phyloP scores from a whole-genome alignment of 1,140 invertebrate genomes.

The Ylistrum balloti region DNA sequence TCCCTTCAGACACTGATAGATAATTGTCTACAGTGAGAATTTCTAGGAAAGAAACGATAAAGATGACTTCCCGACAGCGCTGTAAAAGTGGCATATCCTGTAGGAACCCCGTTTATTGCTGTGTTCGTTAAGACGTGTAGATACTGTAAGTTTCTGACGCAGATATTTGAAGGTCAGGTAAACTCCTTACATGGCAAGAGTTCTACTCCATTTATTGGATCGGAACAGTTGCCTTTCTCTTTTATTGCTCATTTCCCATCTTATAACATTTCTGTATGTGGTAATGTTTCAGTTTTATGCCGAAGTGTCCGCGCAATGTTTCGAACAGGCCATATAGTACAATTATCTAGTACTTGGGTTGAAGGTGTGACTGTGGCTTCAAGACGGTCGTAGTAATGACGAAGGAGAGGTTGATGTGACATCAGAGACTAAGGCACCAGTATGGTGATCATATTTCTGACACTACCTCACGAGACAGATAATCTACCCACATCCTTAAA shows the following conservation, averaged over 20 bases:
- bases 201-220: neutral
- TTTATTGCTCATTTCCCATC: conserved; percentile 12
- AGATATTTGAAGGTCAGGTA: neutral
- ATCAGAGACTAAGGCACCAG: neutral
- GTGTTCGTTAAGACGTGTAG: neutral
- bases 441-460: no score
- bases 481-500: no score
- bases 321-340: neutral
- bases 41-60: neutral
- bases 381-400: neutral
- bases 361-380: neutral
- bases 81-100: neutral
- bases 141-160: neutral
- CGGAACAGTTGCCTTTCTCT: conserved; percentile 21
- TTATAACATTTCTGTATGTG: neutral
- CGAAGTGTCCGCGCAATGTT: neutral
- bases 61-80: neutral
- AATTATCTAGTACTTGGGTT: neutral
- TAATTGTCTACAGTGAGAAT: neutral
- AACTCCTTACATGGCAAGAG: neutral
- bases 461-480: no score
- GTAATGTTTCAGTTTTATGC: conserved; percentile 20
- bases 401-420: neutral
- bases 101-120: neutral
- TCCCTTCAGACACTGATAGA: neutral